Evolutionary conservation across 2,888 invertebrate species (phyloP).

Genomic region (Macropis europaea): DNA sequence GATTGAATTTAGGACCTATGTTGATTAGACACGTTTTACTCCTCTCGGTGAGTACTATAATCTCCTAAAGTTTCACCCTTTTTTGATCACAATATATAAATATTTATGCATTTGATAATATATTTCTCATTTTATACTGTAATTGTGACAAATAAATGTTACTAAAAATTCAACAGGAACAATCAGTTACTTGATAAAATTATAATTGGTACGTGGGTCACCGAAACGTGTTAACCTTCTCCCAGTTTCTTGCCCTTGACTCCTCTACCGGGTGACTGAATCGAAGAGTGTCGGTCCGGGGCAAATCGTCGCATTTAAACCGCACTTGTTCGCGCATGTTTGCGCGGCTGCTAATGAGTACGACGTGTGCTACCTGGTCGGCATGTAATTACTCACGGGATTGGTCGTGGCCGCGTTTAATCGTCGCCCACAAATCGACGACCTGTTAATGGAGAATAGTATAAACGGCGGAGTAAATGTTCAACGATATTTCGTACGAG

Average conservation of each 20-base stretch:
- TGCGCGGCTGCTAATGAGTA: constrained; percentile 58
- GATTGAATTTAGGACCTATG: too few relatives aligned
- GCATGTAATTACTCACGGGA: constrained; percentile 61
- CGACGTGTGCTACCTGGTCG: constrained; percentile 48
- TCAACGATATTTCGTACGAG: constrained; percentile 29
- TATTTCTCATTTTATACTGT: too few relatives aligned
- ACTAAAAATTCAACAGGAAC: too few relatives aligned
- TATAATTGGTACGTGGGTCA: too few relatives aligned
- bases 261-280: neutral
- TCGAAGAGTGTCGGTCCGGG: constrained; percentile 34
- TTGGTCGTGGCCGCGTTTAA: constrained; percentile 58
- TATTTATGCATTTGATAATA: too few relatives aligned
- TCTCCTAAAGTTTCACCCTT: too few relatives aligned
- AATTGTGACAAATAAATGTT: too few relatives aligned
- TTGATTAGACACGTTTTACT: too few relatives aligned
- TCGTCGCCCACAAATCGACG: constrained; percentile 58
- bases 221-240: neutral
- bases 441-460: constrained; percentile 56
- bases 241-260: neutral
- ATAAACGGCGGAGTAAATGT: constrained; percentile 47
- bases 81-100: too few relatives aligned
- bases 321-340: constrained; percentile 42
- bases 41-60: too few relatives aligned
- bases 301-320: constrained; percentile 50
- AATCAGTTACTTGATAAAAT: too few relatives aligned